Base-by-base conservation (phyloP, 2,113 vertebrate genomes). In the Petromus typicus region DNA sequence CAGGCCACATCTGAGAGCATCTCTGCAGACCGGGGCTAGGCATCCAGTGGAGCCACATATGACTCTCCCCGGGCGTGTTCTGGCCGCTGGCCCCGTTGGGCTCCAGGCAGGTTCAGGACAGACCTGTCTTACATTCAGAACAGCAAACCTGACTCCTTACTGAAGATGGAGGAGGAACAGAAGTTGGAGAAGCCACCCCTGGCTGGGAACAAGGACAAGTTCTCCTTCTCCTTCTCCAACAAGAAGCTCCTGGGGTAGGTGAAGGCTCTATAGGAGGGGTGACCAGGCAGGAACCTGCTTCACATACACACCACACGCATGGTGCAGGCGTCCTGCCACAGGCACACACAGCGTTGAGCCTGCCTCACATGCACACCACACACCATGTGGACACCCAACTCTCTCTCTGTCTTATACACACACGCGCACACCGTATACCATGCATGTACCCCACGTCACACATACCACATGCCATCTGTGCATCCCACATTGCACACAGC, bases 101-200 rank as follows among this genome's bases (percentile, higher is more conserved):
- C 16, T 4, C 84, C 54, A 18, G 18, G 7, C n/a, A 71, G 64
- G 51, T 63, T 94, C 71, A 83, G 71, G 75, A 71, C 0, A 3
- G 57, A 61, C 43, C 71, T 23, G 86, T 57, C 63, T 95, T 97
- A 51, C 93, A 80, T 98, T 97, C 98, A 99, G 99, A 99, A 99
- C 94, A 99, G 99, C 97, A 99, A 99, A 98, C 99, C 99, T 0
- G 99, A 99, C 97, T 99, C 99, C 20, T 98, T 99, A 97, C 97
- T 99, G 67, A 99, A 99, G 98, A 99, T 99, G 99, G 99, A 99
- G 97, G 99, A 99, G 90, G 99, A 99, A 86, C 99, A 99, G 97
- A 99, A 99, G 98, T 98, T 99, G 8, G 99, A 99, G 98, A 99
- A 99, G 97, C 99, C 98, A 0, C 98, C 99, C 34, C 97, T 99